These are phyloP conservation scores for Fundulus diaphanus DNA, from an alignment of 2,797 vertebrate species.

Conservation along the genomic window DNA sequence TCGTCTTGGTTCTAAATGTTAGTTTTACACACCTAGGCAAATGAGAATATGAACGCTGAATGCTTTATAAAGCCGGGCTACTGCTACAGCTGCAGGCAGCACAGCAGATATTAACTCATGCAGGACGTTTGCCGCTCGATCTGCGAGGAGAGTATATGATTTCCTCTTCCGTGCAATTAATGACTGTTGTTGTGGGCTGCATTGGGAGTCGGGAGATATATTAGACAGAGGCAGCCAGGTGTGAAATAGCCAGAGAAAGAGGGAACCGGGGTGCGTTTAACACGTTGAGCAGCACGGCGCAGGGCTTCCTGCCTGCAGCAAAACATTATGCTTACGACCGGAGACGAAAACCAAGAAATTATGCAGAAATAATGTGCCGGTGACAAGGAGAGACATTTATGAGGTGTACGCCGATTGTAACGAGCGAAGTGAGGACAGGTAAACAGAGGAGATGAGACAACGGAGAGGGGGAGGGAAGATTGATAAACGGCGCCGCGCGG, in stretches of 20 bases:
- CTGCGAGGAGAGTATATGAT: conserved; percentile 55
- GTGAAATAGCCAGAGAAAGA: conserved; percentile 71
- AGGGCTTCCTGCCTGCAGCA: conserved; percentile 47
- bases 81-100: conserved; percentile 49
- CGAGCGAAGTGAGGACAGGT: conserved; percentile 37
- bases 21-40: conserved; percentile 35
- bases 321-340: conserved; percentile 50
- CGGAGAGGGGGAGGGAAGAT: neutral
- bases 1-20: conserved; percentile 19
- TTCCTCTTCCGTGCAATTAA: conserved; percentile 71
- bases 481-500: neutral
- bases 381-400: conserved; percentile 39
- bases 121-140: conserved; percentile 25
- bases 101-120: conserved; percentile 38
- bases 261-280: conserved; percentile 41
- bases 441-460: conserved; percentile 29
- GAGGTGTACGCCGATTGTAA: conserved; percentile 29
- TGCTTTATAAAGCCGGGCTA: conserved; percentile 32
- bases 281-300: conserved; percentile 50
- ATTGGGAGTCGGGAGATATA: conserved; percentile 63
- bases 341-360: conserved; percentile 44
- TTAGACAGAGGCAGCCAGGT: conserved; percentile 68
- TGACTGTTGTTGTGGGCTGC: conserved; percentile 53
- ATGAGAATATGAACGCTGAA: conserved; percentile 55
- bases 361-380: conserved; percentile 46